Evolutionary conservation across 2,888 invertebrate species (phyloP), one percentile per base, ranked within the genome.

Genomic region (Eupithecia inturbata): DNA sequence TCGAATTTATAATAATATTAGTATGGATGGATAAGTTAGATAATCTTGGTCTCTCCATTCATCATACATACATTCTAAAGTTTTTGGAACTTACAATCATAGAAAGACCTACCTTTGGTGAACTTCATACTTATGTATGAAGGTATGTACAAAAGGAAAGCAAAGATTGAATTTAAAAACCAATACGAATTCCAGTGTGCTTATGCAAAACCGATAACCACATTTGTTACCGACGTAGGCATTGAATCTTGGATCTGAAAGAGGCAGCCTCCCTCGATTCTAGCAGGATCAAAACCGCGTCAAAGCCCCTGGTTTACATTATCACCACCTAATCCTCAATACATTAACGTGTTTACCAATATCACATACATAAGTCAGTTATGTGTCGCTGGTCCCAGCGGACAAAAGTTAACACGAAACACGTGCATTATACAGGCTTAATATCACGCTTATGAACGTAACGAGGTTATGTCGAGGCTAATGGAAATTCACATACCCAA

Each of bases 401-500:
- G 73, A 67, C 71, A 71, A 67, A 71, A 76, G 68, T 69, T 68
- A 14, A 67, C 14, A 49, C 39, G 22, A 68, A 70, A 70, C 49
- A 36, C 26, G 73, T 66, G 67, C 68, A 75, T 75, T 75, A 78
- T 63, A 69, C 70, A 72, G 68, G 62, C 69, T 71, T 78, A 71
- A 79, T 75, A 78, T 77, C 71, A 70, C 67, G 72, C 72, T 75
- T 74, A 77, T 79, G 77, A 73, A 73, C 74, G 69, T 78, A 80
- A 80, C 77, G 70, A 77, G 72, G 76, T 78, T 79, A 78, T 79
- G 79, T 68, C 70, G 76, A 77, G 81, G 80, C 78, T 82, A 84
- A 83, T 84, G 80, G 80, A 79, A 80, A 84, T 80, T 74, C 81
- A 76, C 78, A 77, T 76, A 80, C 78, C 75, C 73, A 77, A 77